A percentile compares a stretch with the other conserved stretches of the same genome.
phyloP scores from a whole-genome alignment of 2,888 invertebrate species.

The Eristalis tenax region DNA sequence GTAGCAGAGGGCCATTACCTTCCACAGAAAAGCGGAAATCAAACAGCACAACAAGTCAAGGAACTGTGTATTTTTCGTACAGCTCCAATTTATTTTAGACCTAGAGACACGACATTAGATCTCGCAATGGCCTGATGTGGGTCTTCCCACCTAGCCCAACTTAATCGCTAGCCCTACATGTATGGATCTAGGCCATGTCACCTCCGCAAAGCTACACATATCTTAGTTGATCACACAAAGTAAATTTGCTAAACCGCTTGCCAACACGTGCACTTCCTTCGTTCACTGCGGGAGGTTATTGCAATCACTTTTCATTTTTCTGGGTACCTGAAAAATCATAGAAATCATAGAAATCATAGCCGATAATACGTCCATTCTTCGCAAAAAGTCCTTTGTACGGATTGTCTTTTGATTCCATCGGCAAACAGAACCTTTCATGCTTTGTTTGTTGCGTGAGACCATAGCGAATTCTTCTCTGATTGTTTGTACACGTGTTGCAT shows the following conservation, averaged over 20 bases:
- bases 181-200: not conserved
- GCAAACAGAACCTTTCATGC: not conserved
- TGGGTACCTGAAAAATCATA: not conserved
- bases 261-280: not conserved
- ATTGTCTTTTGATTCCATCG: not conserved
- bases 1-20: too few relatives aligned
- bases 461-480: not conserved
- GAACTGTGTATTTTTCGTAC: too few relatives aligned
- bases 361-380: not conserved
- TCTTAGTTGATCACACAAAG: not conserved
- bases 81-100: too few relatives aligned
- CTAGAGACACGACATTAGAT: too few relatives aligned
- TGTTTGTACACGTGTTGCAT: constrained; percentile 11
- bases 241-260: not conserved
- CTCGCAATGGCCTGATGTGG: too few relatives aligned
- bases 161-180: not conserved
- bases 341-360: not conserved
- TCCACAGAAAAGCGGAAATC: too few relatives aligned
- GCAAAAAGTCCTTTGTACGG: not conserved
- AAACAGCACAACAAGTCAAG: too few relatives aligned
- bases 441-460: not conserved
- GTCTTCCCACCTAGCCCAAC: not conserved
- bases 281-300: not conserved
- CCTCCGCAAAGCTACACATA: not conserved
- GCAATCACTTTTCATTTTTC: not conserved